Conservation (phyloP, 2,797 vertebrate genomes). For the Scolopax rusticola region DNA sequence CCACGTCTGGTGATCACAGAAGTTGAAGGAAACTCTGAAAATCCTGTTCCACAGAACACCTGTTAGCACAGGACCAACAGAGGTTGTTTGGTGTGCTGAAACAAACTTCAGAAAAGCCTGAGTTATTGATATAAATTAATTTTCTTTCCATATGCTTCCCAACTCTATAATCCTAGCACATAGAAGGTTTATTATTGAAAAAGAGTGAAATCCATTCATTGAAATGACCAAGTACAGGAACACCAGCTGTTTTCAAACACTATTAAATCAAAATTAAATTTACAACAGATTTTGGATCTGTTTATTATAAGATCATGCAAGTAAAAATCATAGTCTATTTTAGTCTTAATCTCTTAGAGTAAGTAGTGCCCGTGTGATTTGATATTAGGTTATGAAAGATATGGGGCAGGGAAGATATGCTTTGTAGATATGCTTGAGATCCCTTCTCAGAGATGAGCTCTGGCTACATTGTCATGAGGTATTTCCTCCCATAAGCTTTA, state of each 20-base stretch:
- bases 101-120: background rate
- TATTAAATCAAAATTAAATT: background rate
- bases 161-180: background rate
- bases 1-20: rapidly evolving
- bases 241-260: background rate
- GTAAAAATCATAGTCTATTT: background rate
- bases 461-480: background rate
- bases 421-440: background rate
- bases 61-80: background rate
- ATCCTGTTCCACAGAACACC: background rate
- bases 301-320: background rate
- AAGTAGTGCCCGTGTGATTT: background rate
- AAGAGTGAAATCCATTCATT: background rate
- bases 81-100: background rate
- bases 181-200: background rate
- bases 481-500: background rate
- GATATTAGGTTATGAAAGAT: background rate
- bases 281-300: background rate
- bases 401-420: rapidly evolving
- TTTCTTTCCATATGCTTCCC: background rate
- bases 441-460: background rate
- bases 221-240: background rate
- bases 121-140: background rate
- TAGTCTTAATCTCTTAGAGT: background rate
- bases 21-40: background rate